Conservation (phyloP, 2,888 invertebrate genomes). For the Phaonia tiefii region DNA sequence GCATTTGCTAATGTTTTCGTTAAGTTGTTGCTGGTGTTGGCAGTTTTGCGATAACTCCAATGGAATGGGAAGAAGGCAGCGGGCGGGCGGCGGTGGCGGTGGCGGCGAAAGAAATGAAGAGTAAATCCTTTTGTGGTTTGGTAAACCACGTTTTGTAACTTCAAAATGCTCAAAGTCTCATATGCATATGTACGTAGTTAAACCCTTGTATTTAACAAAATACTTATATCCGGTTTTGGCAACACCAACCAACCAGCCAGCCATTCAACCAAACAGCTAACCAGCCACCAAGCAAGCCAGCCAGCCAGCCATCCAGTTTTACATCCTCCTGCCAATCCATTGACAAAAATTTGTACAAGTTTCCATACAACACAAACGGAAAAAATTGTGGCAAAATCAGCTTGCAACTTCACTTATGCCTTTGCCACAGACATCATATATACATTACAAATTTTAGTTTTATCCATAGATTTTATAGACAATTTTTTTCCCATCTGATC, state of each 20-base stretch:
- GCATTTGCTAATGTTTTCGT: constrained; percentile 26
- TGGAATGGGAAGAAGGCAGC: neutral
- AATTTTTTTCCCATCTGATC: constrained; percentile 9
- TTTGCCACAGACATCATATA: constrained; percentile 57
- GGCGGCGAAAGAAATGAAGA: constrained; percentile 17
- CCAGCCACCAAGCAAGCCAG: neutral
- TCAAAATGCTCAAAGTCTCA: constrained; percentile 68
- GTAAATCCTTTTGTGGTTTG: constrained; percentile 69
- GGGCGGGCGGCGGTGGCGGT: neutral
- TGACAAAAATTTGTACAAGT: constrained; percentile 7
- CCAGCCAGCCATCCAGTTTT: neutral
- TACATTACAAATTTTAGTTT: constrained; percentile 63
- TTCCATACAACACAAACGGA: constrained; percentile 14
- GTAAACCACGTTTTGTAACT: constrained; percentile 69
- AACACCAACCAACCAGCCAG: constrained; percentile 24
- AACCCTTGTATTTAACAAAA: constrained; percentile 66
- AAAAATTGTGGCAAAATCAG: constrained; percentile 37
- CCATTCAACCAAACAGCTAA: neutral
- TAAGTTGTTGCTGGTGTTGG: constrained; percentile 34
- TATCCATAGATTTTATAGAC: constrained; percentile 48
- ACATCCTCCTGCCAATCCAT: neutral
- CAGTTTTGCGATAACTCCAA: constrained; percentile 42
- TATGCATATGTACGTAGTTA: constrained; percentile 65
- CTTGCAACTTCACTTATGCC: constrained; percentile 62
- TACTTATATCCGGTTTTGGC: constrained; percentile 60